Evolutionary conservation across 2,797 vertebrate genomes (phyloP), one percentile per base, ranked within the genome.

Genomic region (Ara ararauna): DNA sequence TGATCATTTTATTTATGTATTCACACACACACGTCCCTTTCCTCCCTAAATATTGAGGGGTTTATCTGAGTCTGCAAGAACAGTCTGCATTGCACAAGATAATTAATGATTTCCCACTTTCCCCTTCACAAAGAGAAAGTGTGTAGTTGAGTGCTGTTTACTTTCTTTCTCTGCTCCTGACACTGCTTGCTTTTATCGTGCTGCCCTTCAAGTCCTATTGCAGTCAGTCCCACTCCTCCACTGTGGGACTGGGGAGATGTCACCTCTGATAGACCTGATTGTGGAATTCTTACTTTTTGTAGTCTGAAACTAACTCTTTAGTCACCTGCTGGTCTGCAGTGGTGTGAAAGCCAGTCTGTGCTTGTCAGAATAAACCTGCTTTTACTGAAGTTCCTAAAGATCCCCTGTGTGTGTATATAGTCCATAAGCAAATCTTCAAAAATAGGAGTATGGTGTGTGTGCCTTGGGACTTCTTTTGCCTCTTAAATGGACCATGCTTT

Each of bases 401-500:
- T 66, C 17, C 11, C 78, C 9, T 42, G 14, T 71, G 34, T 17
- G 24, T 27, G 6, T 56, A 16, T 51, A 7, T 29, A 76, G 42
- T 30, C 44, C 11, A 11, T 84, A 58, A 34, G 45, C 6, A 24
- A 67, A 30, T 15, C 14, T 66, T 9, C 11, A 26, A 50, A n/a
- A 3, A 1, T 1, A 32, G 7, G 3, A 6, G 0, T 23, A 15
- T 54, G 30, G 12, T 16, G 11, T 27, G 5, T 56, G 34, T 71
- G 12, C 54, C 54, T 87, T 67, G 68, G 83, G 76, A 65, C 72
- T 92, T 64, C 16, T 65, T 32, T 32, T 76, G 56, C 75, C 70
- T 34, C 40, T 90, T 81, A 89, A 88, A 44, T 32, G 21, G 36
- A 75, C 44, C 36, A 1, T 94, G 38, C 89, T 51, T 73, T 97